Evolutionary conservation across 1,140 invertebrate genomes (phyloP).

Genomic region (Drosophila funebris): DNA sequence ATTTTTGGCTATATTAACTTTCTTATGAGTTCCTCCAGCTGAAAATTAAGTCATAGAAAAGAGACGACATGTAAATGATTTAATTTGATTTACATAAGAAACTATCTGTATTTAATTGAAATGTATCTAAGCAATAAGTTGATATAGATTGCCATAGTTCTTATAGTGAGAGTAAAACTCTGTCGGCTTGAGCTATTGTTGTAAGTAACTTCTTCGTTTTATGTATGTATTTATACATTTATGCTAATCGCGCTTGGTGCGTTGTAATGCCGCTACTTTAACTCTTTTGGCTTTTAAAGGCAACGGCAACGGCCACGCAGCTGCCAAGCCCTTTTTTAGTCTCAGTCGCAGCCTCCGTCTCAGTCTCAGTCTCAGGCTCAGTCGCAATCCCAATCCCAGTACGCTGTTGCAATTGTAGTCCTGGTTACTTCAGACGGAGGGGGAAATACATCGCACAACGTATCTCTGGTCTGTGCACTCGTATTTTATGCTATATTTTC

Average conservation of each 20-base stretch:
- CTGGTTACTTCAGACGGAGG: constrained; percentile 2
- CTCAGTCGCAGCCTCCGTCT: constrained; percentile 13
- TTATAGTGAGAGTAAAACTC: not conserved
- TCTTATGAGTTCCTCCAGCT: not conserved
- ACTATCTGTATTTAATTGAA: not conserved
- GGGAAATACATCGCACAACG: constrained; percentile 12
- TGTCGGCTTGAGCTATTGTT: not conserved
- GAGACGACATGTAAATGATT: not conserved
- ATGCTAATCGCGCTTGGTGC: constrained; percentile 75
- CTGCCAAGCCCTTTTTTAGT: constrained; percentile 51
- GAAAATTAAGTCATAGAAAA: constrained; percentile 1
- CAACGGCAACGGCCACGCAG: constrained; percentile 49
- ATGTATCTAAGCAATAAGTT: not conserved
- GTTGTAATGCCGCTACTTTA: constrained; percentile 81
- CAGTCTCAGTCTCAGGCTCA: constrained; percentile 3
- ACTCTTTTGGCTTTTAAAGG: constrained; percentile 77
- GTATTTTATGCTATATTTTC: constrained; percentile 69
- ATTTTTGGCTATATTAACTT: constrained; percentile 18
- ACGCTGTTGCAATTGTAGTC: constrained; percentile 31
- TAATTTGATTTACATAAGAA: no score
- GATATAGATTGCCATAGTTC: not conserved
- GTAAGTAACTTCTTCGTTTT: constrained; percentile 4
- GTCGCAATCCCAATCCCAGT: constrained; percentile 7
- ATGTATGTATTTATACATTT: constrained; percentile 81
- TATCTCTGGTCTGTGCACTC: constrained; percentile 17